phyloP scores from a whole-genome alignment of 2,797 vertebrate species.

The Botia kubotai region DNA sequence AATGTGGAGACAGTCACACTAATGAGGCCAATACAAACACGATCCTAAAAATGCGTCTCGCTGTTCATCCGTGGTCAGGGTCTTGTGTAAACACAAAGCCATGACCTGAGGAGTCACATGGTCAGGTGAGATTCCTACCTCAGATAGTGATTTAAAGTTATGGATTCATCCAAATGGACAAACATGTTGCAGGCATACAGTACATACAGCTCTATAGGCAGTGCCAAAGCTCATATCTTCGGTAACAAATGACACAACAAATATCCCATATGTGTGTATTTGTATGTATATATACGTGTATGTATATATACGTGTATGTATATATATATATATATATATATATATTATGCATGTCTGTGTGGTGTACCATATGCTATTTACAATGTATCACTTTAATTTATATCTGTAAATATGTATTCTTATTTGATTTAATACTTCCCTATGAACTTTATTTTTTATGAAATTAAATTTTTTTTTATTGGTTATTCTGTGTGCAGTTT shows the following conservation, averaged over 20 bases:
- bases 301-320: no score
- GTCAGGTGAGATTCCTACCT: constrained; percentile 14
- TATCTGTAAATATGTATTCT: no score
- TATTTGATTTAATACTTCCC: no score
- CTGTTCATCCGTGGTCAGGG: constrained; percentile 34
- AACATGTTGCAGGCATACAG: neutral
- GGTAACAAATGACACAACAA: neutral
- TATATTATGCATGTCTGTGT: no score
- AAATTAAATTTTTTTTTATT: no score
- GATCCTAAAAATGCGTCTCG: constrained; percentile 30
- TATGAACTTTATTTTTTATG: no score
- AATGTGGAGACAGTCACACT: constrained; percentile 36
- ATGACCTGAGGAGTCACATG: constrained; percentile 5
- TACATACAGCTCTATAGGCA: neutral
- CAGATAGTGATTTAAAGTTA: neutral
- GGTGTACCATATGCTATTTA: no score
- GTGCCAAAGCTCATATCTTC: neutral
- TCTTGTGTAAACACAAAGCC: constrained; percentile 30
- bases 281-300: no score
- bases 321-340: no score
- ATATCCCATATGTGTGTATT: neutral
- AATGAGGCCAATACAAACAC: constrained; percentile 43
- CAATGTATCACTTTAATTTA: no score
- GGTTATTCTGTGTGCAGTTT: no score
- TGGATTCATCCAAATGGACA: neutral